Evolutionary conservation across 2,888 invertebrate genomes (phyloP), one percentile per base, ranked within the genome.

Genomic region (Brachypterus glaber): DNA sequence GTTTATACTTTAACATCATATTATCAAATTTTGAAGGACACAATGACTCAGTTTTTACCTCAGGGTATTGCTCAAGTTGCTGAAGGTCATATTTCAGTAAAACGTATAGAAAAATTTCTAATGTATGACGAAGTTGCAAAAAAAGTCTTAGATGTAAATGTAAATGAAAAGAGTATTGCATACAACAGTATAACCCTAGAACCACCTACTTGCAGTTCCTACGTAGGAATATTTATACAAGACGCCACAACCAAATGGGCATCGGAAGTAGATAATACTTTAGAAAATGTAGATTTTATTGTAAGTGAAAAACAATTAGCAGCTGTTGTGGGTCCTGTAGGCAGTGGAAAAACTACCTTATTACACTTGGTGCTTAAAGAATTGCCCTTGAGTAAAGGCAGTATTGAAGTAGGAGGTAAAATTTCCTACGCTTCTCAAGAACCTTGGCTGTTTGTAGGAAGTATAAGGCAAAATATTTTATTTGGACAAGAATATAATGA

Each of bases 1-100:
- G 79, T 82, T 0, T 85, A 82, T 60, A 77, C 83, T 1, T 69
- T 82, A 50, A 79, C 83, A 8, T 80, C 82, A 50, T 83, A 81
- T 61, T 84, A 77, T 56, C 82, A 82, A 54, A 70, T 80, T 21
- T 63, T 84, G 30, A 81, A 81, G 58, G 61, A 75, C 15, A 63
- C 74, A 1, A 74, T 77, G 62, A 77, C 78, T 25, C 78, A 78
- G 51, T 73, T 70, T 52, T 75, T 74, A 55, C 81, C 75, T 4
- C 53, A 72, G 58, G 80, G 71, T 2, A 58, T 82, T 17, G 65
- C 74, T 2, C 81, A 82, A 66, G 70, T 82, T 21, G 83, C 87
- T 0, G 90, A 91, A 67, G 42, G 47, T 4, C 44, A 21, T 16
- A 49, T 52, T 8, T 53, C 53, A 1, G 42, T 49, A 14, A 48